Evolutionary conservation across 2,113 vertebrate genomes (phyloP), one percentile per base, ranked within the genome.

Genomic region (Lanius collurio): DNA sequence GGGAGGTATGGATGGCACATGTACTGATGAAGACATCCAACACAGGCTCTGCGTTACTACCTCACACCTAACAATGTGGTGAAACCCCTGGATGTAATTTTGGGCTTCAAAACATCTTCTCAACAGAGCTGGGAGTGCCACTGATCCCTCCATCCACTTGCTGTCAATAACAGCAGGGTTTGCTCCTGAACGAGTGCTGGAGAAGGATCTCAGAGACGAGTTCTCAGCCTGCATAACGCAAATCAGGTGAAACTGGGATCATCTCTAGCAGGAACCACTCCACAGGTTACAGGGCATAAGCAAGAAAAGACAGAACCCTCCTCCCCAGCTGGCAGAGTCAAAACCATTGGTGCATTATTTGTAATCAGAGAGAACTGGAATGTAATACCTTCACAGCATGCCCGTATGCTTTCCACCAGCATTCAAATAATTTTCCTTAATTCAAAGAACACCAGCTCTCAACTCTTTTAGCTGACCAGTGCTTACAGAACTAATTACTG

Each of bases 401-500:
- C 22, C 64, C 2, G 0, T 24, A 64, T 37, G 68, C 52, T 69
- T 79, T 67, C 70, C 41, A 73, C 56, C 69, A 57, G 26, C 33
- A 59, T 64, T 83, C 44, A 87, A 50, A 84, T 23, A 0, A 2
- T 8, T 21, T 55, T 33, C 88, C 39, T 70, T 49, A 46, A 62
- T 28, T 71, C 74, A 46, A 70, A 84, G 69, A 62, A 70, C 74
- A 62, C 57, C 46, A 62, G 1, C 47, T 57, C 56, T 59, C 78
- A 35, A 44, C 65, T 20, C 10, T 71, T 95, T 94, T 35, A 93
- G 95, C 64, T 94, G 78, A 85, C 83, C 80, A 65, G 81, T 0
- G 0, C 74, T 70, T 30, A 80, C 63, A 89, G 87, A 96, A 77
- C 78, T 83, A 93, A 97, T 97, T 84, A 89, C 64, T 77, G 57